Percentiles rank a stretch among this genome's conserved stretches.
Conservation (phyloP, 1,140 invertebrate species). For the Cardiocondyla obscurior region DNA sequence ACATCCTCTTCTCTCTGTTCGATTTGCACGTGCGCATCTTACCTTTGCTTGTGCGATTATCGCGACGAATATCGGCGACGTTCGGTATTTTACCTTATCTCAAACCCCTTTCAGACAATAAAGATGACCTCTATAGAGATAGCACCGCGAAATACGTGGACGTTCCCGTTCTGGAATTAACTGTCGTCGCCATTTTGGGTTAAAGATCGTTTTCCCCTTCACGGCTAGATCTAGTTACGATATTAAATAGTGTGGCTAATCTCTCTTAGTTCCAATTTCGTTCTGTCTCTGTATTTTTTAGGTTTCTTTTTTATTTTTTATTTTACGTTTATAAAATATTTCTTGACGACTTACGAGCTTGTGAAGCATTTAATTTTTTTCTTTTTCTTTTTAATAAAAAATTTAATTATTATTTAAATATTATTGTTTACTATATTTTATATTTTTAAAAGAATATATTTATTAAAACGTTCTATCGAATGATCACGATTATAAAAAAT, state of each 20-base stretch:
- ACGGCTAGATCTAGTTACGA: constrained; percentile 59
- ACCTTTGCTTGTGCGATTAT: constrained; percentile 58
- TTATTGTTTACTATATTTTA: constrained; percentile 18
- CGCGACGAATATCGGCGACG: constrained; percentile 68
- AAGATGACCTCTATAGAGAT: constrained; percentile 78
- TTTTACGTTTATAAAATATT: background rate
- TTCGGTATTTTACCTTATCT: constrained; percentile 78
- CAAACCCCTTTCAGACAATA: constrained; percentile 75
- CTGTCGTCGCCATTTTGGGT: constrained; percentile 71
- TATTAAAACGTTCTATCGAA: constrained; percentile 36
- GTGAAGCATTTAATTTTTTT: no score
- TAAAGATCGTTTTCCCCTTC: constrained; percentile 69
- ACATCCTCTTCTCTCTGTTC: constrained; percentile 16
- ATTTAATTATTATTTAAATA: constrained; percentile 27
- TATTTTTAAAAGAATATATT: constrained; percentile 36
- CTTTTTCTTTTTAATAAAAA: constrained; percentile 46
- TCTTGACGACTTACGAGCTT: no score
- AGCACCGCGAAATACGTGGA: constrained; percentile 73
- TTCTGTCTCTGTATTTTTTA: constrained; percentile 23
- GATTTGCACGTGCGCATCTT: background rate
- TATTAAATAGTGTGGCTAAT: constrained; percentile 59
- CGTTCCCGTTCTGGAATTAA: constrained; percentile 75
- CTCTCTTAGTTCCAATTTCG: no score
- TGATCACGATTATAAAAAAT: constrained; percentile 51
- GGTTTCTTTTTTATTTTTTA: background rate